Evolutionary conservation across 1,140 invertebrate species (phyloP), one percentile per base, ranked within the genome.

Genomic region (Sycobia sp.): DNA sequence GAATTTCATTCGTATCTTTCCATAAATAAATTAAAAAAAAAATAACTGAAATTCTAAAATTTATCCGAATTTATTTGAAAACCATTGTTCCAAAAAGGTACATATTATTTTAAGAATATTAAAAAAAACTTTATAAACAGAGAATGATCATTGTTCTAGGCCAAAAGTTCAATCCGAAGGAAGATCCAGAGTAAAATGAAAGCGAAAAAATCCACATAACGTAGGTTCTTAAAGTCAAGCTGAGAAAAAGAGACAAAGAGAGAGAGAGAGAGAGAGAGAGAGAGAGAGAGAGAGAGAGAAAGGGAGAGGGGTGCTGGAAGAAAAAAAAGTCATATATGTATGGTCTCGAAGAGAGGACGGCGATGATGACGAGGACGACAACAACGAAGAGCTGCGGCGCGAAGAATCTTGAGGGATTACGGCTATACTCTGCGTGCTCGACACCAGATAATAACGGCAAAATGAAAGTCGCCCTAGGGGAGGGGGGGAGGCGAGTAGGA

Each of bases 401-500:
- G n/a, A 16, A 44, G 23, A 57, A 61, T 66, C 64, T 61, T 66
- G 57, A 56, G 58, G 64, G 44, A 66, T 66, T 61, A 66, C 53
- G 50, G 32, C 29, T 43, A 60, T 10, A 22, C 44, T 50, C 14
- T 14, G 39, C 50, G 22, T 32, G 11, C 29, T 4, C n/a, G n/a
- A n/a, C n/a, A n/a, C n/a, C 55, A 62, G 53, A 61, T 66, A 51
- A 66, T 66, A 66, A 57, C 58, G 54, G 53, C 34, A 62, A 56
- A 66, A 53, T 66, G 53, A 59, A 65, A 61, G 56, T 66, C 49
- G 44, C 53, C 53, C 18, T 7, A 20, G 3, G 18, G 38, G 39
- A 43, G 23, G 1, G 22, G 29, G 39, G n/a, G n/a, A 20, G 9
- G 18, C 14, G 18, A 46, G 27, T 25, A 36, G 9, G 23, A 25